Evolutionary conservation across 1,140 invertebrate genomes (phyloP), one percentile per base, ranked within the genome.

Genomic region (Drosophila watanabei): DNA sequence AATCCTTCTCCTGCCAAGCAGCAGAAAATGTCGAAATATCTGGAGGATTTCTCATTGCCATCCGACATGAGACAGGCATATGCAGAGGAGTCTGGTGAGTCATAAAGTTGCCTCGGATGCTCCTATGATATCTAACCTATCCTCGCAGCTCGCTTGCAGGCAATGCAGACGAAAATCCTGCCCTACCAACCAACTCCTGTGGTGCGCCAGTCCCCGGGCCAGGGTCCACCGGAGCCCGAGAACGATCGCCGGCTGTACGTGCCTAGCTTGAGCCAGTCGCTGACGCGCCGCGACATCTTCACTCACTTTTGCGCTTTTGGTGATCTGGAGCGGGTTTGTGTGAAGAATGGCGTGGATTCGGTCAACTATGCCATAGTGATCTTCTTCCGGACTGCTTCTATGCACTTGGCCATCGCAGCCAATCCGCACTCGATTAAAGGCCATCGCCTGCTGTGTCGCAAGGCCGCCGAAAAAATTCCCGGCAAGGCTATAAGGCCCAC

Each of bases 271-370:
- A 57, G 9, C 39, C 20, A 11, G 20, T 57, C 54, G 1, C 20
- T 57, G 9, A 57, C 54, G 9, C 54, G 14, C 20, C 54, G 54
- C 20, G 54, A 57, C 35, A 57, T 57, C 9, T 57, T 57, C 20
- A 16, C 14, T 8, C 20, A 57, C 35, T 57, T 57, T 9, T 28
- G 20, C 20, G 20, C 14, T 9, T 57, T 28, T 28, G 54, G 54
- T 9, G 54, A 16, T 28, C 35, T 57, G 9, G 54, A 57, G 35
- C 20, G 14, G 5, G 54, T 57, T 37, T 39, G 5, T 39, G 14
- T 57, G 37, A 57, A 57, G 14, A 57, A n/a, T 24, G 20, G 35
- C 20, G 2, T 24, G 54, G 35, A 57, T 1, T 28, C 54, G 33
- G 14, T 28, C 0, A 57, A 57, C 35, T 57, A 57, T 1, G 54